Conservation (phyloP, 1,140 invertebrate species). For the Melitaea cinxia region DNA sequence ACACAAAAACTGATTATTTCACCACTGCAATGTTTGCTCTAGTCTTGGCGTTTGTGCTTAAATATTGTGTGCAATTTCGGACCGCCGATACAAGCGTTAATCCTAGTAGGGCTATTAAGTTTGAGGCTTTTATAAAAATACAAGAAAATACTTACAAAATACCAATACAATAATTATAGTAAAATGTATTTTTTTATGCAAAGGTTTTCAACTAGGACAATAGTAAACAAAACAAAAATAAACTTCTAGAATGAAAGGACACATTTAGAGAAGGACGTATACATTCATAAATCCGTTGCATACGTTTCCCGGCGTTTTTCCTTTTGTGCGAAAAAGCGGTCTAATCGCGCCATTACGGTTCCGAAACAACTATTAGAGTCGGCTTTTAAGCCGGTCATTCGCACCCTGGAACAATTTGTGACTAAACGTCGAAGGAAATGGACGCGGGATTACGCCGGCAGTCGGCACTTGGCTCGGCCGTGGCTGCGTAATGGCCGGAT, state of each 20-base stretch:
- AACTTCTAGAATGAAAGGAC: background rate
- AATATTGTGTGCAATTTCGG: too few species aligned
- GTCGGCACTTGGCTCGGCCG: conserved; percentile 32
- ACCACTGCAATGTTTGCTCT: too few species aligned
- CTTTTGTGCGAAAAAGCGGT: conserved; percentile 30
- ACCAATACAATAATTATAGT: too few species aligned
- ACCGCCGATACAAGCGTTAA: too few species aligned
- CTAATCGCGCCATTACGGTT: conserved; percentile 41
- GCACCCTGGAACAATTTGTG: conserved; percentile 40
- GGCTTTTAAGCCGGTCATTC: conserved; percentile 39
- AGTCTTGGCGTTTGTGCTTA: too few species aligned
- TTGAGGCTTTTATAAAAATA: too few species aligned
- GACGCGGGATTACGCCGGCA: conserved; percentile 37
- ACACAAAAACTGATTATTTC: too few species aligned
- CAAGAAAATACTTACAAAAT: too few species aligned
- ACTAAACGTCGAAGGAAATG: conserved; percentile 46
- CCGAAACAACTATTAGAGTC: conserved; percentile 37
- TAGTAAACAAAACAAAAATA: background rate
- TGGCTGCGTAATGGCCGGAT: conserved; percentile 23
- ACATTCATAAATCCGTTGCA: conserved; percentile 35
- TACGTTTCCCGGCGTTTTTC: conserved; percentile 25
- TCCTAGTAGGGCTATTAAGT: too few species aligned
- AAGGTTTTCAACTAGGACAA: background rate
- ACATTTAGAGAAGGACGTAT: conserved; percentile 7
- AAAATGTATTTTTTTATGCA: too few species aligned